Evolutionary conservation across 2,888 invertebrate species (phyloP).

Genomic region (Cataglyphis cursor): DNA sequence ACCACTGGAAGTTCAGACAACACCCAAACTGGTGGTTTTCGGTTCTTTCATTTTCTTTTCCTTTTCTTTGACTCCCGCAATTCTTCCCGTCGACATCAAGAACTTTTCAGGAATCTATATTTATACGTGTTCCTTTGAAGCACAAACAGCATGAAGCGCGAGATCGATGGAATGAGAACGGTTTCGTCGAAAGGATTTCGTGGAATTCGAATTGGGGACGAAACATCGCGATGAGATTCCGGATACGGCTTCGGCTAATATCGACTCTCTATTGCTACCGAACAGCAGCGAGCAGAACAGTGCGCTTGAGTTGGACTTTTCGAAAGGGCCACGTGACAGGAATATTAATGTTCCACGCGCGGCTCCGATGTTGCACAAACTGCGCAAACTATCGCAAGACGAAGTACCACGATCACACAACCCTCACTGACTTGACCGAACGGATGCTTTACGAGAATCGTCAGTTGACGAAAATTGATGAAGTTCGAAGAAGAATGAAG

Average conservation of each 20-base stretch:
- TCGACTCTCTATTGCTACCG: conserved; percentile 63
- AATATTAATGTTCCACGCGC: conserved; percentile 68
- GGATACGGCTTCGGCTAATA: conserved; percentile 55
- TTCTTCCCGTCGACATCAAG: conserved; percentile 44
- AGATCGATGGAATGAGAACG: conserved; percentile 65
- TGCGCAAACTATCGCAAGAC: conserved; percentile 70
- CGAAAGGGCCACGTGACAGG: conserved; percentile 55
- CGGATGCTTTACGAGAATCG: conserved; percentile 45
- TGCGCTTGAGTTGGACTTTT: conserved; percentile 33
- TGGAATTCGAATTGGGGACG: conserved; percentile 75
- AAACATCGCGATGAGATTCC: conserved; percentile 66
- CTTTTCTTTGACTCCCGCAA: conserved; percentile 11
- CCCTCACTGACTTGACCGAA: conserved; percentile 45
- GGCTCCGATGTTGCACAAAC: conserved; percentile 62
- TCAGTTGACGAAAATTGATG: conserved; percentile 55
- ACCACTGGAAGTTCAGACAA: conserved; percentile 69
- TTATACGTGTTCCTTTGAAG: conserved; percentile 65
- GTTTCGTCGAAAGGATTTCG: conserved; percentile 71
- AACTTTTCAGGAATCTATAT: conserved; percentile 75
- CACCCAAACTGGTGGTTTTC: conserved; percentile 14
- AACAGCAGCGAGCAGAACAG: conserved; percentile 27
- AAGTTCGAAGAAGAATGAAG: conserved; percentile 35
- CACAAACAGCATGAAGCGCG: conserved; percentile 29
- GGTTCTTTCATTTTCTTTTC: conserved; percentile 49
- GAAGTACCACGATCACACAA: conserved; percentile 46